These are phyloP conservation scores for Gastrophryne carolinensis DNA, from an alignment of 2,797 vertebrate genomes.

Conservation along the genomic window DNA sequence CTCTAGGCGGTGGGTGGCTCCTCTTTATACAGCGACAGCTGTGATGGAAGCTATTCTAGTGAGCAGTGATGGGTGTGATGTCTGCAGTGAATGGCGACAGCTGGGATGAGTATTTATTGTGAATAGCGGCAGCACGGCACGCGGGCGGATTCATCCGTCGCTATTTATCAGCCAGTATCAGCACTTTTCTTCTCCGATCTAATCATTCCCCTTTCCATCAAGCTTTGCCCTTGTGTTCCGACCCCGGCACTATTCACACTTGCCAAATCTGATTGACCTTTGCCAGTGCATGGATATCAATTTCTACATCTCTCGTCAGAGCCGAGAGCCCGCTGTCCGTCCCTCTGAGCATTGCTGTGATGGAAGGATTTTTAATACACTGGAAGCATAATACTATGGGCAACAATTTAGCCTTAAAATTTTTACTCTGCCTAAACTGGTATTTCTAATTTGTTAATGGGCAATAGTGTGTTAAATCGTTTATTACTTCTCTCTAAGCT, in stretches of 20 bases:
- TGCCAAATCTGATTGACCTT: slow-evolving; percentile 36
- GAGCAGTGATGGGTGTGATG: no score
- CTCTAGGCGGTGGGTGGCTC: no score
- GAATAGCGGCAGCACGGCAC: not conserved
- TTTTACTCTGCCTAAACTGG: no score
- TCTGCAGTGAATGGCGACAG: not conserved
- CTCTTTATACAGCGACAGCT: not conserved
- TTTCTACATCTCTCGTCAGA: not conserved
- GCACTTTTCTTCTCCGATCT: not conserved
- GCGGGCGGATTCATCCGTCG: not conserved
- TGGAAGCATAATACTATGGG: no score
- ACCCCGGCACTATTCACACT: slow-evolving; percentile 2
- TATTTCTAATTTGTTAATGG: no score
- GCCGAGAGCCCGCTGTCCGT: no score
- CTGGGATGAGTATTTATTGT: not conserved
- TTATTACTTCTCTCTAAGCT: no score
- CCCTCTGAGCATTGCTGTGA: no score
- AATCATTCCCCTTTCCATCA: slow-evolving; percentile 25
- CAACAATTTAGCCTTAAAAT: no score
- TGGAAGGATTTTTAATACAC: no score
- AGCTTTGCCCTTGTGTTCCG: not conserved
- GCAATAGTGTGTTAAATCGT: no score
- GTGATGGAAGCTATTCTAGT: no score
- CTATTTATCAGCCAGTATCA: slow-evolving; percentile 1
- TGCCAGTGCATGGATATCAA: not conserved